Percentiles rank a stretch among this genome's conserved stretches.
Evolutionary conservation across 2,888 invertebrate genomes (phyloP).

Genomic region (Lypha dubia): DNA sequence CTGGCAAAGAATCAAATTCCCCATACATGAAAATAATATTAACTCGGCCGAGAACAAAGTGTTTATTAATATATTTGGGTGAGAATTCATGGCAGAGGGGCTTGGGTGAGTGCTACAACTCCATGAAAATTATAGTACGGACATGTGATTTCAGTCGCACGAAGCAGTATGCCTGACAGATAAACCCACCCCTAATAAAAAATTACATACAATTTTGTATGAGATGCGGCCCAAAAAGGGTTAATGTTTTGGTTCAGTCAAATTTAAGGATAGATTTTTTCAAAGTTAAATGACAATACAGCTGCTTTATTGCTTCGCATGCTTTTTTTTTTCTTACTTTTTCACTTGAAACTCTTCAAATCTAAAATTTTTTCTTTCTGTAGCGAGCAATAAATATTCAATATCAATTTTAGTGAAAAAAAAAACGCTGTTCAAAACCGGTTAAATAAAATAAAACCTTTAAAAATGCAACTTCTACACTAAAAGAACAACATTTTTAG

Average conservation of each 20-base stretch:
- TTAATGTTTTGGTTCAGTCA: neutral
- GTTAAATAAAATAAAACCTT: slow-evolving; percentile 16
- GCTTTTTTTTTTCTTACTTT: neutral
- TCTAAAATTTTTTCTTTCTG: slow-evolving; percentile 8
- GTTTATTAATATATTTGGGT: too few relatives aligned
- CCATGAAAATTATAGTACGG: too few relatives aligned
- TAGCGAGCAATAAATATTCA: slow-evolving; percentile 27
- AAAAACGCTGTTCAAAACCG: slow-evolving; percentile 19
- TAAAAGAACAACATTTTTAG: neutral
- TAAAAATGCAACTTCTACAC: neutral
- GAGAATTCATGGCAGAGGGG: too few relatives aligned
- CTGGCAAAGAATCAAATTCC: too few relatives aligned
- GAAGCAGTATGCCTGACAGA: too few relatives aligned
- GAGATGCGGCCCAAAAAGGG: neutral
- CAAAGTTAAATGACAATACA: slow-evolving; percentile 10
- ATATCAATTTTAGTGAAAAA: neutral
- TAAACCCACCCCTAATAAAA: too few relatives aligned
- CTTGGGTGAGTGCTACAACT: too few relatives aligned
- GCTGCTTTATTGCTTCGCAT: slow-evolving; percentile 23
- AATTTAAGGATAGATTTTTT: slow-evolving; percentile 13
- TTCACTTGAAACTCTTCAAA: neutral
- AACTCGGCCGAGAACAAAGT: too few relatives aligned
- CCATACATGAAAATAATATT: too few relatives aligned
- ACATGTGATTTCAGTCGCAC: too few relatives aligned
- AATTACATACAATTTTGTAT: too few relatives aligned